These are phyloP conservation scores for Metopia argyrocephala DNA, from an alignment of 2,888 invertebrate genomes.

Conservation along the genomic window DNA sequence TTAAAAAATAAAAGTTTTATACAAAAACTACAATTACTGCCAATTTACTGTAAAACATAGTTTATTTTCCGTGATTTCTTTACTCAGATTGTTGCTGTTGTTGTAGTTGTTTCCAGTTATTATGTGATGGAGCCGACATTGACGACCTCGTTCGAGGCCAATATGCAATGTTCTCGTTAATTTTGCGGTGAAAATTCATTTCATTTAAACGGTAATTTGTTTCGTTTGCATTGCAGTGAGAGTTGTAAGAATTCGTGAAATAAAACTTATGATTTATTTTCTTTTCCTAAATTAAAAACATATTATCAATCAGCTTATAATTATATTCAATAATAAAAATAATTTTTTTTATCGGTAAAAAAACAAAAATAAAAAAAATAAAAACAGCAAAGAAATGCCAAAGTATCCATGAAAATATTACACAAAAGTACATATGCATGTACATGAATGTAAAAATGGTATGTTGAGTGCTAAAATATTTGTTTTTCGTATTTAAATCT, in stretches of 20 bases:
- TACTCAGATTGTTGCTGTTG: conserved; percentile 8
- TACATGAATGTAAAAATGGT: too few relatives aligned
- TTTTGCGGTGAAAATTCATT: conserved; percentile 57
- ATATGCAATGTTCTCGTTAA: conserved; percentile 61
- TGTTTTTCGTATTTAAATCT: too few relatives aligned
- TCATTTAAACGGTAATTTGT: conserved; percentile 31
- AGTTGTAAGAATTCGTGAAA: conserved; percentile 31
- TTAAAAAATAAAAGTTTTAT: too few relatives aligned
- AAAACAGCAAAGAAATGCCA: too few relatives aligned
- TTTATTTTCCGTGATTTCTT: neutral
- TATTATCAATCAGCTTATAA: too few relatives aligned
- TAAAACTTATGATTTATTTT: conserved; percentile 43
- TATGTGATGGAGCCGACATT: conserved; percentile 60
- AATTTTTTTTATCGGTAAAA: too few relatives aligned
- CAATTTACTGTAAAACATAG: neutral
- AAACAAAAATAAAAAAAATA: too few relatives aligned
- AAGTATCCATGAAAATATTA: too few relatives aligned
- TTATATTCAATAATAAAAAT: too few relatives aligned
- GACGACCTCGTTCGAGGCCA: conserved; percentile 65
- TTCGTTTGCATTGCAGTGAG: conserved; percentile 38
- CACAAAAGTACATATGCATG: too few relatives aligned
- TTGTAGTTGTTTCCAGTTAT: conserved; percentile 22
- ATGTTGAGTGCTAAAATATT: too few relatives aligned
- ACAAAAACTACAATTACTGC: neutral
- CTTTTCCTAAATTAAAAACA: neutral